Evolutionary conservation across 2,797 vertebrate species (phyloP), one percentile per base, ranked within the genome.

Genomic region (Xiphorhynchus erythropygius): DNA sequence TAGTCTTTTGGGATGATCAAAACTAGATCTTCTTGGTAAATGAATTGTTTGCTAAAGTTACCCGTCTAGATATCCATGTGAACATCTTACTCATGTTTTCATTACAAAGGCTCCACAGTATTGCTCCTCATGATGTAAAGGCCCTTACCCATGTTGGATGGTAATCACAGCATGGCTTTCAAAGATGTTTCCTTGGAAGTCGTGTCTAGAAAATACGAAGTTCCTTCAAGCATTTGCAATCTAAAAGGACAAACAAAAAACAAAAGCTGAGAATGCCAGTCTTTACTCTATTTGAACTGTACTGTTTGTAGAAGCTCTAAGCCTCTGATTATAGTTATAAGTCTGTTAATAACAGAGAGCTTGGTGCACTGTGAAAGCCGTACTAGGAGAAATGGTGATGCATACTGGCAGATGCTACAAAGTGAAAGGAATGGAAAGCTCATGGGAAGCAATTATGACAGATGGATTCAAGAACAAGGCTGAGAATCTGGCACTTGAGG

Each of bases 401-500:
- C 18, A 15, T n/a, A 11, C 63, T 93, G 84, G 86, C 89, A 94
- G 71, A 90, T 60, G 78, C 93, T 56, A 74, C 52, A 57, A 47
- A 87, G 47, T 4, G 23, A 93, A 89, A 84, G 71, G 62, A 85
- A 65, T 89, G 56, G 81, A 94, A 93, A 81, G 60, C 84, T 92
- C 92, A 74, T 62, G 71, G 52, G 80, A 94, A 84, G 89, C 89
- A 93, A 92, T 64, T 10, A 84, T 86, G 93, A 93, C 90, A 95
- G 59, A 94, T 68, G 75, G 86, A 95, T 80, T 82, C 84, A 90
- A 90, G 81, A 84, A 78, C 47, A 92, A 71, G 85, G 68, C 68
- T 68, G 92, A 90, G 67, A 95, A 82, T 87, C 37, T 95, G 90
- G 86, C 90, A 79, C 74, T 93, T 80, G 75, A 89, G 75, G 68